Evolutionary conservation across 1,140 invertebrate genomes (phyloP).

Genomic region (Cepaea nemoralis): DNA sequence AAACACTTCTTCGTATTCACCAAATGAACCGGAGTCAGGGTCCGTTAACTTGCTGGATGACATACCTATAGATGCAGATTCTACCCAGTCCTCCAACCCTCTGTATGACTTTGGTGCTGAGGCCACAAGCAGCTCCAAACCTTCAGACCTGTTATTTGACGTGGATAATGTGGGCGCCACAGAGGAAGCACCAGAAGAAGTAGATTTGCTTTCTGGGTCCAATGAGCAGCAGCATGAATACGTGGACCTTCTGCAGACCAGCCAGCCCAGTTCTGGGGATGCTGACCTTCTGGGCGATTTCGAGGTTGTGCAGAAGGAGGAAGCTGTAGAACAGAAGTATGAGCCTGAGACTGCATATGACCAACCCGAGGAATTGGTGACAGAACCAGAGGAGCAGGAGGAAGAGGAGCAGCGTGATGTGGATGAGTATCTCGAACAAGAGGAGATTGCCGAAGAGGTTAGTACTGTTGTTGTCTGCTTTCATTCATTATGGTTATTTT

Average conservation of each 20-base stretch:
- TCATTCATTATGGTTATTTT: no score
- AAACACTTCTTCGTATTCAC: background rate
- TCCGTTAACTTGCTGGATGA: background rate
- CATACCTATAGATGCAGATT: background rate
- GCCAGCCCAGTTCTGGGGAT: no score
- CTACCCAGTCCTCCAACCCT: conserved; percentile 19
- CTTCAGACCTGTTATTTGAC: conserved; percentile 50
- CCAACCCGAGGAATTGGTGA: background rate
- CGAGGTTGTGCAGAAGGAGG: background rate
- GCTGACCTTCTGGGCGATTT: conserved; percentile 10
- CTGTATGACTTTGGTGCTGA: conserved; percentile 40
- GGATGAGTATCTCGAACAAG: background rate
- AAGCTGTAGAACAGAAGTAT: background rate
- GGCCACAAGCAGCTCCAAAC: conserved; percentile 8
- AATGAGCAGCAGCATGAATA: background rate
- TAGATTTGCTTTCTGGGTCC: background rate
- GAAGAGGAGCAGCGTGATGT: background rate
- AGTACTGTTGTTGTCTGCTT: background rate
- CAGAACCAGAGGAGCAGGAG: background rate
- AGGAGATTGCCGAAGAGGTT: background rate
- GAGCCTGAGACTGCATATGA: background rate
- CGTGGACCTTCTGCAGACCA: background rate
- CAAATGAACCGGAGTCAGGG: conserved; percentile 22
- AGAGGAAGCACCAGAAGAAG: background rate
- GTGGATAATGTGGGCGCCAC: conserved; percentile 24